Evolutionary conservation across 92 coral and sea anemone genomes (phyloP).

Genomic region (Porites evermanni): DNA sequence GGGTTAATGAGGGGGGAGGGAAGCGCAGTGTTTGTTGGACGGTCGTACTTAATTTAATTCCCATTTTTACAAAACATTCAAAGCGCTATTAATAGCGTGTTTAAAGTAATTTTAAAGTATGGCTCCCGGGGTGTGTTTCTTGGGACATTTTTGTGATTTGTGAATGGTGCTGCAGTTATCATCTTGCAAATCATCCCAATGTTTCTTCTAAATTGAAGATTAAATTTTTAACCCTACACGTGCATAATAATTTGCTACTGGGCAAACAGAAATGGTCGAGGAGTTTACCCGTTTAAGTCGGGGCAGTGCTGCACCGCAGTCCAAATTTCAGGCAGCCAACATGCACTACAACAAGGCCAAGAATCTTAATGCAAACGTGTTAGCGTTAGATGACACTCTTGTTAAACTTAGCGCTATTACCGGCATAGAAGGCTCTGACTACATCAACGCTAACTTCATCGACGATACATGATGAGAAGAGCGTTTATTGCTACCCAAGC

Average conservation of each 20-base stretch:
- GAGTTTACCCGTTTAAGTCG: conserved; percentile 85
- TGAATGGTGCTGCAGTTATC: no score
- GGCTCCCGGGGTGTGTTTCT: no score
- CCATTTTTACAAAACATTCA: no score
- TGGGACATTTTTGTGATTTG: no score
- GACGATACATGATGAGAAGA: conserved; percentile 87
- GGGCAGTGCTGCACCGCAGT: conserved; percentile 64
- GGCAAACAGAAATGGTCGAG: conserved; percentile 79
- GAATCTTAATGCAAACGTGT: conserved; percentile 94
- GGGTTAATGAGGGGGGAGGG: no score
- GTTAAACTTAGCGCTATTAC: conserved; percentile 72
- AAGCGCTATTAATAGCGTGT: no score
- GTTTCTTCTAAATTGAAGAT: no score
- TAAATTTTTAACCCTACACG: no score
- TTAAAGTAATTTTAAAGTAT: no score
- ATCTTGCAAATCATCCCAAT: no score
- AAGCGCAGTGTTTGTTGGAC: no score
- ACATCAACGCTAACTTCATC: conserved; percentile 90
- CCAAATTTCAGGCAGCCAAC: conserved; percentile 79
- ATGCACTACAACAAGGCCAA: conserved; percentile 84
- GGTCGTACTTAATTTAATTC: no score
- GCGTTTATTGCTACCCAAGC: conserved; percentile 99
- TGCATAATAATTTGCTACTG: conserved; percentile 6
- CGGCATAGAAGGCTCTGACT: conserved; percentile 93
- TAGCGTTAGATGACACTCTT: conserved; percentile 90